Percentiles rank a stretch among this genome's conserved stretches.
These are phyloP conservation scores for Psittacara wagleri DNA, from an alignment of 2,113 vertebrate species.

Conservation along the genomic window DNA sequence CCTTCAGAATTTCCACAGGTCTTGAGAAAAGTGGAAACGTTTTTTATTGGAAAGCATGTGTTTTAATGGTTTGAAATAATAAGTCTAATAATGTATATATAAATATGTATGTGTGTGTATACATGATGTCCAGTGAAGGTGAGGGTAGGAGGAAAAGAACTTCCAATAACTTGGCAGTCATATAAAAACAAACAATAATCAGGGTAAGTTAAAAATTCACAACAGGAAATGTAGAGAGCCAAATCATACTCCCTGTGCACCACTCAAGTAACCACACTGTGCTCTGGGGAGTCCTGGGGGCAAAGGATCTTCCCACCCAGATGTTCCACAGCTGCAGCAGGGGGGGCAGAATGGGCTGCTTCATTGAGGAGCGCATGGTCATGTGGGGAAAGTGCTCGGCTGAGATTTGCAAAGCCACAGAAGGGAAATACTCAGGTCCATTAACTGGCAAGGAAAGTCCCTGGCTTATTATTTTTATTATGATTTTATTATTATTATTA, in stretches of 20 bases:
- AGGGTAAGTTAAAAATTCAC: constrained; percentile 41
- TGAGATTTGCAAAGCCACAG: not conserved
- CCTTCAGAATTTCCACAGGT: not conserved
- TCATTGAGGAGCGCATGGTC: not conserved
- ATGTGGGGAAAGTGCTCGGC: not conserved
- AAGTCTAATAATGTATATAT: not conserved
- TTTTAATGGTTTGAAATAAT: not conserved
- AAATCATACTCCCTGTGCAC: not conserved
- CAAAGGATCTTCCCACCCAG: constrained; percentile 42
- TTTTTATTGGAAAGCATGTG: not conserved
- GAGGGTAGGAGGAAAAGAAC: not conserved
- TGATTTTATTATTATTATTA: not conserved
- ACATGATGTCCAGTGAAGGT: not conserved
- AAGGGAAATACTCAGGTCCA: not conserved
- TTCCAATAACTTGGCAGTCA: constrained; percentile 34
- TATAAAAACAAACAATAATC: constrained; percentile 46
- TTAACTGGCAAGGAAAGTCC: not conserved
- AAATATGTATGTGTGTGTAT: not conserved
- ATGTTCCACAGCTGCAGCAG: constrained; percentile 51
- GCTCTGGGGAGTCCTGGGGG: not conserved
- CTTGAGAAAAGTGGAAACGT: not conserved
- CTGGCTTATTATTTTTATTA: not conserved
- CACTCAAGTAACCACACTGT: not conserved
- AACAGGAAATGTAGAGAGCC: constrained; percentile 44
- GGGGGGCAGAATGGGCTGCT: not conserved